Conservation (phyloP, 2,888 invertebrate species). For the Ectemnius lituratus region DNA sequence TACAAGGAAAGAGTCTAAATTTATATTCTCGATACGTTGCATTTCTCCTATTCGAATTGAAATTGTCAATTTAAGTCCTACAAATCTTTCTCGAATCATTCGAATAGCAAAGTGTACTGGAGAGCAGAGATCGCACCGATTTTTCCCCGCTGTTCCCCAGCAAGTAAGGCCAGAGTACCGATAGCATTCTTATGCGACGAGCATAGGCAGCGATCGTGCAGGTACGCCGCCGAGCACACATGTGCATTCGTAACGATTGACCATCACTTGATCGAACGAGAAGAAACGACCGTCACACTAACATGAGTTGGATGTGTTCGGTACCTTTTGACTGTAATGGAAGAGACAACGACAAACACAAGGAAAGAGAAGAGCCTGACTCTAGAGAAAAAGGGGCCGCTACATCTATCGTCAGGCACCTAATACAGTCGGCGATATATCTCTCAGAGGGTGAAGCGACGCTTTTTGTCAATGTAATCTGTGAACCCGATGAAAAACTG, state of each 20-base stretch:
- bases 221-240: slow-evolving; percentile 40
- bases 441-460: neutral
- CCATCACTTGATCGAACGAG: slow-evolving; percentile 41
- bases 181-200: slow-evolving; percentile 60
- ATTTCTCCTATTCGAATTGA: too few relatives aligned
- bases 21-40: too few relatives aligned
- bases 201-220: slow-evolving; percentile 50
- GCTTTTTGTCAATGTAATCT: slow-evolving; percentile 5
- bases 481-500: neutral
- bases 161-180: slow-evolving; percentile 38
- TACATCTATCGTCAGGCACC: neutral
- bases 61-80: too few relatives aligned
- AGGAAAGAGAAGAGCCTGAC: neutral
- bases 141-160: slow-evolving; percentile 29
- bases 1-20: too few relatives aligned
- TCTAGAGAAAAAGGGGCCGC: too few relatives aligned
- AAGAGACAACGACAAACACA: slow-evolving; percentile 9
- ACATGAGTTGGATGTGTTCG: slow-evolving; percentile 61
- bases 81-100: too few relatives aligned
- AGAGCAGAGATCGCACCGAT: too few relatives aligned
- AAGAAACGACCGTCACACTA: slow-evolving; percentile 54
- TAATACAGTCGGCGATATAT: neutral
- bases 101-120: too few relatives aligned
- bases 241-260: slow-evolving; percentile 54
- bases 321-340: slow-evolving; percentile 56